Evolutionary conservation across 2,113 vertebrate genomes (phyloP).

Genomic region (Muntiacus muntjak): DNA sequence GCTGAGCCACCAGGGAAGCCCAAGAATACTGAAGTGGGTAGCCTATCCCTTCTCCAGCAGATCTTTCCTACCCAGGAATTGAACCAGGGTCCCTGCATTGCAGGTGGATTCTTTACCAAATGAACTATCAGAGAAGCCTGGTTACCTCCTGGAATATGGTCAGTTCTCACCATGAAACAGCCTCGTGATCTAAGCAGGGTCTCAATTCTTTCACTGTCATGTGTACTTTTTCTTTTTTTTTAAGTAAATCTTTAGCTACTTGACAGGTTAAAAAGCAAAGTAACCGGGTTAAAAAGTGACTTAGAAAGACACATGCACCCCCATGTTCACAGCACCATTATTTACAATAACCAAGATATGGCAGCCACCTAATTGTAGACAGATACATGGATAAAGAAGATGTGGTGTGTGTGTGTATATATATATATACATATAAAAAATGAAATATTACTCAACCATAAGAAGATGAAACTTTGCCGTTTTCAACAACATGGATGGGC

Average conservation of each 20-base stretch:
- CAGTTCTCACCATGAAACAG: accelerated
- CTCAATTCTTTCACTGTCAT: not conserved
- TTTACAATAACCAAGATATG: not conserved
- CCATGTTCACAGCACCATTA: not conserved
- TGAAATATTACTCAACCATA: not conserved
- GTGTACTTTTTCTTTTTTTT: not conserved
- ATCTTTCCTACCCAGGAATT: not conserved
- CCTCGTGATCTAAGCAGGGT: accelerated
- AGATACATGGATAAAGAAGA: not conserved
- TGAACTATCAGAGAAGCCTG: not conserved
- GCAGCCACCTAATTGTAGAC: not conserved
- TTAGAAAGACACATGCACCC: not conserved
- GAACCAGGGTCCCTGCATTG: not conserved
- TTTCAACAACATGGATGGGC: not conserved
- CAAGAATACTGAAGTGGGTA: not conserved
- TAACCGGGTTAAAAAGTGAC: not conserved
- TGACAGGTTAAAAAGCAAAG: not conserved
- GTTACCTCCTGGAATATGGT: accelerated
- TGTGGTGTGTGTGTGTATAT: no score
- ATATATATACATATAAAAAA: not conserved
- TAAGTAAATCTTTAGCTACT: no score
- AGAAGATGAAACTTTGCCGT: not conserved
- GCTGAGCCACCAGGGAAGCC: no score
- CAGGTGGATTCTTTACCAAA: not conserved
- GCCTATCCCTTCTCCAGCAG: not conserved